A percentile compares a stretch with the other conserved stretches of the same genome.
Evolutionary conservation across 2,888 invertebrate genomes (phyloP).

Genomic region (Luffia ferchaultella): DNA sequence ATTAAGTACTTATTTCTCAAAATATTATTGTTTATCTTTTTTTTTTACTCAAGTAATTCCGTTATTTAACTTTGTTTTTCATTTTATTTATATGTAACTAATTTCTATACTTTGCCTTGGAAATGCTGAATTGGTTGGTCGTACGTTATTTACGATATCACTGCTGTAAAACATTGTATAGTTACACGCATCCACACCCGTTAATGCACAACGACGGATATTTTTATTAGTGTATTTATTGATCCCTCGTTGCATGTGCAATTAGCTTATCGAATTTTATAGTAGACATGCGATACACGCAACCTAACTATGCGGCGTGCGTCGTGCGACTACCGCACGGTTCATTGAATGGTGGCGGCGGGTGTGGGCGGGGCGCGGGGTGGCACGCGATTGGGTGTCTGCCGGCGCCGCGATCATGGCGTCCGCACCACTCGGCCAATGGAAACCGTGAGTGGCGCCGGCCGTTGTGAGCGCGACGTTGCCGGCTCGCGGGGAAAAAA

Average conservation of each 20-base stretch:
- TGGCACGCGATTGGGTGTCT: conserved; percentile 53
- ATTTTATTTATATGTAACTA: too few species aligned
- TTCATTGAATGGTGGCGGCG: conserved; percentile 54
- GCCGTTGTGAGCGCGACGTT: conserved; percentile 53
- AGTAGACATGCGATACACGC: conserved; percentile 22
- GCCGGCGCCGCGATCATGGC: conserved; percentile 49
- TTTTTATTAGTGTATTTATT: background rate
- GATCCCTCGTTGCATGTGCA: conserved; percentile 15
- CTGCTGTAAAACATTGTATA: too few species aligned
- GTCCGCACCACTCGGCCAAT: conserved; percentile 61
- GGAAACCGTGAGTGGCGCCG: conserved; percentile 56
- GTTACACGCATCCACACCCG: too few species aligned
- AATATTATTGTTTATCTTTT: too few species aligned
- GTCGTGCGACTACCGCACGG: conserved; percentile 47
- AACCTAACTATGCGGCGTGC: conserved; percentile 25
- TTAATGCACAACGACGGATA: background rate
- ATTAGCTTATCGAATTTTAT: conserved; percentile 19
- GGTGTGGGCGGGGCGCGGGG: conserved; percentile 64
- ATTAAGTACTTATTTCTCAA: too few species aligned
- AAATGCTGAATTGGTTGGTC: too few species aligned
- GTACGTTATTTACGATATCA: too few species aligned
- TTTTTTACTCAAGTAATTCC: too few species aligned
- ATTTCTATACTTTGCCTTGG: too few species aligned
- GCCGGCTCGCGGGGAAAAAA: conserved; percentile 60
- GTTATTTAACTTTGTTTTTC: too few species aligned